Evolutionary conservation across 2,113 vertebrate genomes (phyloP).

Genomic region (Pteropus alecto): DNA sequence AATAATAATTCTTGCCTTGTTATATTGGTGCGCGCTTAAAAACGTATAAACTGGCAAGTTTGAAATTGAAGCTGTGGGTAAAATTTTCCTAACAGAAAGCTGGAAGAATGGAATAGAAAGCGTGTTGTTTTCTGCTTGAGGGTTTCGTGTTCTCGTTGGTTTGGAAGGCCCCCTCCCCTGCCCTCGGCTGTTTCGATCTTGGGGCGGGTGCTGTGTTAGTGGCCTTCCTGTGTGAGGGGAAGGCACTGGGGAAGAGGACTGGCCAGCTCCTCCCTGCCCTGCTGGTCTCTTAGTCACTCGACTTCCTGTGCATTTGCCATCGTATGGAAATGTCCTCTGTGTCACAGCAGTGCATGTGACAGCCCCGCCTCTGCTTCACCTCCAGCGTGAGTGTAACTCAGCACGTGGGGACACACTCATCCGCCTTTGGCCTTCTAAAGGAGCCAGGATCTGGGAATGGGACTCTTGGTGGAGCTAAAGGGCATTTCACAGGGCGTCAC

Average conservation of each 20-base stretch:
- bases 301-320: background rate
- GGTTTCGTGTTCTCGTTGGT: accelerated
- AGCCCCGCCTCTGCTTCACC: no score
- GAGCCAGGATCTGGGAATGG: no score
- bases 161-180: background rate
- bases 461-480: accelerated
- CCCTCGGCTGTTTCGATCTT: background rate
- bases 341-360: accelerated
- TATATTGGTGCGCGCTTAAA: background rate
- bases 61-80: background rate
- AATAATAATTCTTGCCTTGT: background rate
- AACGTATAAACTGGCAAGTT: background rate
- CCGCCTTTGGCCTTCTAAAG: no score
- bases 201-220: accelerated
- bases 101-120: background rate
- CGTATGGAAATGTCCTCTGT: accelerated
- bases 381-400: background rate
- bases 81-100: background rate
- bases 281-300: accelerated
- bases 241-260: accelerated
- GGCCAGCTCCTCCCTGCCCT: background rate
- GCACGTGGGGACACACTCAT: accelerated
- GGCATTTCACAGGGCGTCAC: background rate
- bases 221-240: accelerated
- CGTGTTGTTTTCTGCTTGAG: background rate